Conservation (phyloP, 2,113 vertebrate genomes). For the Parotia lawesii region DNA sequence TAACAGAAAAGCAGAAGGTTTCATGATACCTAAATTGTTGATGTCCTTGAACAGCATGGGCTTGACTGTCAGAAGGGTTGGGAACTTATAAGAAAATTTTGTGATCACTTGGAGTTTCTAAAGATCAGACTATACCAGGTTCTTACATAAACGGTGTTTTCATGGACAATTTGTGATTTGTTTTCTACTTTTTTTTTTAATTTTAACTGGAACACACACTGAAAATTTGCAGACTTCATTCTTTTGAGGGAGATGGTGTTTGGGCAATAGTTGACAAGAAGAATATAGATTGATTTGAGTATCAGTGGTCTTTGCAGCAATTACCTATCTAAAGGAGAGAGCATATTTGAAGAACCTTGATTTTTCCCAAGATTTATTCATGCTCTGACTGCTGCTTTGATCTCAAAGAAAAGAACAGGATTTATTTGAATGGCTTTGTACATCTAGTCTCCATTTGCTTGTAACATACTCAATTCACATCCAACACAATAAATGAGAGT, state of each 20-base stretch:
- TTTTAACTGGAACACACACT: neutral
- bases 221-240: neutral
- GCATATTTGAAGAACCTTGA: neutral
- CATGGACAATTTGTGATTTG: neutral
- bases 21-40: neutral
- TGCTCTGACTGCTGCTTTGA: neutral
- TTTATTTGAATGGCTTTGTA: neutral
- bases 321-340: neutral
- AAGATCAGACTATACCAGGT: neutral
- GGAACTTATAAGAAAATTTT: neutral
- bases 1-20: neutral
- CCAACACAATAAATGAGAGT: neutral
- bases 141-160: neutral
- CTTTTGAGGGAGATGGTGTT: neutral
- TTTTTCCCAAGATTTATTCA: neutral
- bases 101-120: neutral
- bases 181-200: neutral
- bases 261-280: neutral
- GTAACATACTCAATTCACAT: neutral
- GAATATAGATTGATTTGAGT: neutral
- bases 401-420: neutral
- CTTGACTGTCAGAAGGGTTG: neutral
- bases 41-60: neutral
- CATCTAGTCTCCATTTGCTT: neutral
- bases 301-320: neutral